phyloP scores from a whole-genome alignment of 2,797 vertebrate genomes.

The Platyrinchus mystaceus region DNA sequence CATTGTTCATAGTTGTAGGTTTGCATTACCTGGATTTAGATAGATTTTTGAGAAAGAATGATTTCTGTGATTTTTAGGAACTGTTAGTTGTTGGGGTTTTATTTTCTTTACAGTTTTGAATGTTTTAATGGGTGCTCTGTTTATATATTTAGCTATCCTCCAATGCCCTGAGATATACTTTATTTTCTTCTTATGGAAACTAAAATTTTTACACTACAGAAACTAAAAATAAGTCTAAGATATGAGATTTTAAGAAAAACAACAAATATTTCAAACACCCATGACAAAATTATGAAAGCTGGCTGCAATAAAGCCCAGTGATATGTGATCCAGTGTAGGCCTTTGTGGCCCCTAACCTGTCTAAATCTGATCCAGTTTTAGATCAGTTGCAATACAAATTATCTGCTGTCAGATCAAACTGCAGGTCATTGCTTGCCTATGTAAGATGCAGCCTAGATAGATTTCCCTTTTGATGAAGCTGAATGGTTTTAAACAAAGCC shows the following conservation, averaged over 20 bases:
- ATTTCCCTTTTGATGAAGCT: not conserved
- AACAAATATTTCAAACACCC: not conserved
- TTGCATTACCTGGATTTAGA: not conserved
- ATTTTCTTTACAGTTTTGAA: not conserved
- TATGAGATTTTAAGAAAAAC: not conserved
- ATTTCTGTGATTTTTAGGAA: not conserved
- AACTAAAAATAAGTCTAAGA: not conserved
- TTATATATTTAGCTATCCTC: not conserved
- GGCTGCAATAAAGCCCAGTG: not conserved
- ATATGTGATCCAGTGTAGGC: not conserved
- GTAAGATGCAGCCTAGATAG: not conserved
- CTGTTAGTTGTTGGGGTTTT: not conserved
- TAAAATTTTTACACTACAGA: not conserved
- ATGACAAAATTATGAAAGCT: not conserved
- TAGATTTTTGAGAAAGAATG: not conserved
- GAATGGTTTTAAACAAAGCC: not conserved
- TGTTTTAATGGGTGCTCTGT: not conserved
- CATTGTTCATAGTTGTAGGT: not conserved
- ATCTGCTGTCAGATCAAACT: not conserved
- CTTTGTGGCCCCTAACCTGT: not conserved
- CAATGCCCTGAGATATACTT: not conserved
- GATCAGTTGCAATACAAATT: not conserved
- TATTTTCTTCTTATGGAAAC: not conserved
- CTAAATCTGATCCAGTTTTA: not conserved
- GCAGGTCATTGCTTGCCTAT: not conserved